A percentile compares a stretch with the other conserved stretches of the same genome.
phyloP scores from a whole-genome alignment of 2,888 invertebrate genomes.

The Callyntrura guangdongensis region DNA sequence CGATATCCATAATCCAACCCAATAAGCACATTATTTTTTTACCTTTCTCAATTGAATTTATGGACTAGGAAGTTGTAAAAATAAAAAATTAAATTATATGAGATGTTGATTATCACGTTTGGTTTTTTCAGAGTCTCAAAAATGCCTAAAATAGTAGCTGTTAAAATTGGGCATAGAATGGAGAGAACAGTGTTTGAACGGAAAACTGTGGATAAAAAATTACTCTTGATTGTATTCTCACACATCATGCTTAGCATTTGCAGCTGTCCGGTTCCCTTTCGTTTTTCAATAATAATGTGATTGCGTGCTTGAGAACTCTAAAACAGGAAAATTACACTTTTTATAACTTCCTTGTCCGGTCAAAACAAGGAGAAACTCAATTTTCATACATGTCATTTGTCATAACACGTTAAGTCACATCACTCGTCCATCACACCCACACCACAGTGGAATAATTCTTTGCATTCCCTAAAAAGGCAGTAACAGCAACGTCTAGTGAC shows the following conservation, averaged over 20 bases:
- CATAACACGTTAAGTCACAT: conserved; percentile 52
- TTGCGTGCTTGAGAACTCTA: conserved; percentile 72
- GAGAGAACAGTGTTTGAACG: not conserved
- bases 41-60: not conserved
- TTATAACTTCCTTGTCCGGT: conserved; percentile 77
- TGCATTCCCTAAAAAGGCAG: too few species aligned
- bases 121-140: not conserved
- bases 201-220: not conserved
- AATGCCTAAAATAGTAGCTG: not conserved
- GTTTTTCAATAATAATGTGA: not conserved
- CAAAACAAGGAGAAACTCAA: conserved; percentile 71
- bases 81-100: not conserved
- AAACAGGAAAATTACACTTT: conserved; percentile 76
- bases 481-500: not conserved
- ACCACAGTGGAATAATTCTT: not conserved
- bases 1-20: conserved; percentile 1
- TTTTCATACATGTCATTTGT: conserved; percentile 73
- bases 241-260: conserved; percentile 1
- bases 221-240: conserved; percentile 25
- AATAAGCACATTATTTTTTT: not conserved
- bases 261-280: conserved; percentile 20
- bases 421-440: conserved; percentile 58
- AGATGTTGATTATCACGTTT: conserved; percentile 25
- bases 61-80: not conserved
- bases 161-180: not conserved